These are phyloP conservation scores for Caenorhabditis inopinata DNA, from an alignment of 1,140 invertebrate genomes.

Conservation along the genomic window DNA sequence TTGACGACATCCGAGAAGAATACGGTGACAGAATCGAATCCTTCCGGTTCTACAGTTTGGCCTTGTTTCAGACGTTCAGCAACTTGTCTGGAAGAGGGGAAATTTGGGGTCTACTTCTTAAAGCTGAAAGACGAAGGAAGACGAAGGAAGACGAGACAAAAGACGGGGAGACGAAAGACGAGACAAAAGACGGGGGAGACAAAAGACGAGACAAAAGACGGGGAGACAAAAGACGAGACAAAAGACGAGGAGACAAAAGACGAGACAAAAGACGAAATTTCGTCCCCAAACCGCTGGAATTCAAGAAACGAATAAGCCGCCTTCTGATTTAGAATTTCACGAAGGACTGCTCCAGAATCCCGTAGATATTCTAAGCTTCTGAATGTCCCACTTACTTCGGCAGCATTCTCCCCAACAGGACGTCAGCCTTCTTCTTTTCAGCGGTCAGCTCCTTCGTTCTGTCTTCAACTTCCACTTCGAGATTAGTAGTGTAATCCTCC, in stretches of 20 bases:
- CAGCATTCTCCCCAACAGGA: conserved; percentile 82
- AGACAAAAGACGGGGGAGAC: no score
- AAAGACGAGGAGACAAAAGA: no score
- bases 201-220: no score
- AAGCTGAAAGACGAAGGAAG: no score
- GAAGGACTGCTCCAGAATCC: background rate
- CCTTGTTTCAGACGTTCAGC: conserved; percentile 85
- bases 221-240: no score
- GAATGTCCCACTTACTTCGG: conserved; percentile 70
- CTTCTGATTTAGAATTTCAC: background rate
- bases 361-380: background rate
- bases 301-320: no score
- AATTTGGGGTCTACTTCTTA: no score
- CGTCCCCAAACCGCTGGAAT: no score
- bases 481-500: conserved; percentile 81
- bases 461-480: conserved; percentile 84
- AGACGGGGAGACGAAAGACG: no score
- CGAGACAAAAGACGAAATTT: no score
- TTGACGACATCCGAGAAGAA: conserved; percentile 83
- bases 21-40: conserved; percentile 79
- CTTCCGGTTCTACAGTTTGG: conserved; percentile 85
- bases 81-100: conserved; percentile 48
- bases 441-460: conserved; percentile 86
- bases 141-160: no score
- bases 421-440: conserved; percentile 91